Base-by-base conservation (phyloP, 1,140 invertebrate species). In the Sinella curviseta region DNA sequence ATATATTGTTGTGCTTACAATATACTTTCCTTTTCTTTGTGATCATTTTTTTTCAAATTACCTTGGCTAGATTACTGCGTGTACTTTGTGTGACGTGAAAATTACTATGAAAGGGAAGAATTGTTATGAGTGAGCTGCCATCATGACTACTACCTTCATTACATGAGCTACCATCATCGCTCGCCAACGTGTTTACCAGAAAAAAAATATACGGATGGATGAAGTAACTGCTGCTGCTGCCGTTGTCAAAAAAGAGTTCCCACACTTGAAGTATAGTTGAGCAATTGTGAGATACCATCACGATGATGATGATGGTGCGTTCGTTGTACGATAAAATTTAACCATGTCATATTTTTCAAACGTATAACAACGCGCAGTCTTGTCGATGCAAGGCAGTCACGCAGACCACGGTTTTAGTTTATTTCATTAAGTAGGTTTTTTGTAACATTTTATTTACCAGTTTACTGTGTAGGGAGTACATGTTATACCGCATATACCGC, bases 81-180 rank as follows among this genome's bases (percentile, higher is more conserved):
- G 12, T 33, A 70, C 12, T n/a, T 17, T 60, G 57, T 70, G 65
- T 31, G 65, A 70, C 65, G 31, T 70, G 65, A 70, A 70, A 70
- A 70, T 70, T 30, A 20, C 39, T 48, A 70, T 70, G 65, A 31
- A 4, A 14, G 31, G 20, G 12, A 8, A 33, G 30, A 33, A 70
- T 30, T 70, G 65, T 33, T 31, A 30, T 30, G 65, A 12, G 28
- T 70, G 65, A 70, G 65, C 65, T 30, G 31, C 31, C 65, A 30
- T 33, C 8, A 33, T 17, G 30, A 60, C 14, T n/a, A 60, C n/a
- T 48, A 8, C 17, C 39, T 48, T 26, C 14, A 60, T 31, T 24
- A 33, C 3, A 8, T 4, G 31, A 2, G n/a, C 8, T 30, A 31
- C 65, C 65, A 30, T 31, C n/a, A 14, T 70, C 31, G n/a, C 31